Base-by-base conservation (phyloP, 2,888 invertebrate species). In the Monochamus alternatus region DNA sequence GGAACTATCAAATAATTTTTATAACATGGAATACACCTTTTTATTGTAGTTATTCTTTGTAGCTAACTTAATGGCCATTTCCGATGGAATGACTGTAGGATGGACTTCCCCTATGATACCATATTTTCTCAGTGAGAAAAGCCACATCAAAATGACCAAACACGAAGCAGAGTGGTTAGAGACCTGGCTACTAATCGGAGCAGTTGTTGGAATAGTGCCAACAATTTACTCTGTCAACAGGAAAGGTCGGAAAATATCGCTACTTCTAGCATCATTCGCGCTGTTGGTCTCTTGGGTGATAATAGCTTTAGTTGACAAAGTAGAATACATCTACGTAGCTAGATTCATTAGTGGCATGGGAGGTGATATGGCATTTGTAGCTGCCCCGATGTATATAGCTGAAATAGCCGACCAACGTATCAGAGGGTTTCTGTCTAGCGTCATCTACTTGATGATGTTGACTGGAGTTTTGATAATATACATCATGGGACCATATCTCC, bases 71-170 rank as follows among this genome's bases (percentile, higher is more conserved):
- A 86, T 86, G 72, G 88, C 88, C 3, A 85, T 88, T 51, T 87
- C 87, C 3, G 88, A 89, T 84, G 88, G 88, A 31, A 88, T 88
- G 86, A 87, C 87, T 74, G 87, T 88, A 59, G 88, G 87, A 32
- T 89, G 89, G 88, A 85, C 88, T 7, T 85, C 88, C 3, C 88
- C 88, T 10, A 83, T 87, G 38, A 84, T 88, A 14, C 88, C 88
- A 7, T 82, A 87, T 14, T 83, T 89, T 2, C 74, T 86, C 69
- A 78, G 81, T 8, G 80, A 79, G 12, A 82, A 84, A 43, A 82
- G 83, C 5, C 87, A 88, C 14, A 85, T 88, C 3, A 68, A 75
- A 73, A 87, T 87, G 58, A 80, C 81, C 12, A 75, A 80, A 76
- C 75, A 75, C 47, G 81, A 85, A 78, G 81, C 83, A 14, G 80